Evolutionary conservation across 2,888 invertebrate genomes (phyloP).

Genomic region (Emmelina monodactyla): DNA sequence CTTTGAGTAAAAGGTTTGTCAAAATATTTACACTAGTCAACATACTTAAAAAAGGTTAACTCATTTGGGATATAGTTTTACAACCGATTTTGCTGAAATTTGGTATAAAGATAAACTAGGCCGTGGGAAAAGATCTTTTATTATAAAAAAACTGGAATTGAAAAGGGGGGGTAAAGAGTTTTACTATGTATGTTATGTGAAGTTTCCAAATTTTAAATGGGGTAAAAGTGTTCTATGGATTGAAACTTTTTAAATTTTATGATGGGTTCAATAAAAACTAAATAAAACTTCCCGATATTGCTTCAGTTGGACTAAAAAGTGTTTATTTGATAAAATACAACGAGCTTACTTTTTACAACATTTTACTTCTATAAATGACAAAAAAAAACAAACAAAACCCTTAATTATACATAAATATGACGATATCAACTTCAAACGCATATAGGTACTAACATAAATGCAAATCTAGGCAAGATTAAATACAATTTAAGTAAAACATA

Average conservation of each 20-base stretch:
- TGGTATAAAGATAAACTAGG: no score
- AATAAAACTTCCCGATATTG: slow-evolving; percentile 55
- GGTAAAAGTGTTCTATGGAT: neutral
- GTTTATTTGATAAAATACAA: slow-evolving; percentile 68
- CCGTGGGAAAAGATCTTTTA: no score
- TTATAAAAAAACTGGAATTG: no score
- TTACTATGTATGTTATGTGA: no score
- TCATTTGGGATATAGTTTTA: no score
- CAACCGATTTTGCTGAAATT: no score
- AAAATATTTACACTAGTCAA: no score
- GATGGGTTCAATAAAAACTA: slow-evolving; percentile 9
- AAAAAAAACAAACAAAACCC: slow-evolving; percentile 64
- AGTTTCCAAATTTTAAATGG: neutral
- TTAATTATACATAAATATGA: slow-evolving; percentile 65
- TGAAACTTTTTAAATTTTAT: neutral
- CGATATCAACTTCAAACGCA: slow-evolving; percentile 64
- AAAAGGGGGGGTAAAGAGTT: no score
- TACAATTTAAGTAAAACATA: slow-evolving; percentile 48
- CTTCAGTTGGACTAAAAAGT: slow-evolving; percentile 68
- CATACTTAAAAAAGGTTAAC: no score
- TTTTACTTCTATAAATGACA: slow-evolving; percentile 65
- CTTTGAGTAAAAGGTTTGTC: no score
- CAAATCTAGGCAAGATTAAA: slow-evolving; percentile 61
- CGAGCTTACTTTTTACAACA: slow-evolving; percentile 68
- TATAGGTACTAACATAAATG: slow-evolving; percentile 63